Evolutionary conservation across 1,140 invertebrate species (phyloP).

Genomic region (Pseudomyrmex sp.): DNA sequence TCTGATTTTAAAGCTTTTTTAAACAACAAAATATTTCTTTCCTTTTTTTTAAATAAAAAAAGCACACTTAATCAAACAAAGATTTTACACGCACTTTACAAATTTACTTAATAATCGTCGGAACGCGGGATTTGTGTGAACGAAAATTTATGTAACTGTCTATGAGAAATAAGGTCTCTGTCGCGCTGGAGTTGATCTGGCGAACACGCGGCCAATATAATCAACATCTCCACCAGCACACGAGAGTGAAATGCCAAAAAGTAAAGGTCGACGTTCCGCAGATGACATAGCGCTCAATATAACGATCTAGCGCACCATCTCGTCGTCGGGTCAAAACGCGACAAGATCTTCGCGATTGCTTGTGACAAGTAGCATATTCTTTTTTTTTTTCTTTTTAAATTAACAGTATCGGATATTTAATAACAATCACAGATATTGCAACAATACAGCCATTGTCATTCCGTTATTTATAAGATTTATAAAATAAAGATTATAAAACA

Average conservation of each 20-base stretch:
- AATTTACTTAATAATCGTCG: background rate
- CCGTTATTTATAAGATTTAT: background rate
- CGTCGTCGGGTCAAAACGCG: background rate
- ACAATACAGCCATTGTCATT: background rate
- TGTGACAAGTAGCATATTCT: background rate
- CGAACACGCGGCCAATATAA: constrained; percentile 40
- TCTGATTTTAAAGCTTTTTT: too few species aligned
- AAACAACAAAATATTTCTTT: too few species aligned
- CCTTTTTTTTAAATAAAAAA: too few species aligned
- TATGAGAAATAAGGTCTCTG: constrained; percentile 42
- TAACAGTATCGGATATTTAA: background rate
- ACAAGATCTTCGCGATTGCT: background rate
- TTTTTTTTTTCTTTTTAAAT: background rate
- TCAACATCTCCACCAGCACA: constrained; percentile 19
- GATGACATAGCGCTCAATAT: constrained; percentile 7
- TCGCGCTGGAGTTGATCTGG: constrained; percentile 28
- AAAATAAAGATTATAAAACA: background rate
- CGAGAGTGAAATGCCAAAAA: constrained; percentile 51
- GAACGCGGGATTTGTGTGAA: constrained; percentile 1
- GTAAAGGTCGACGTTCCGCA: constrained; percentile 51
- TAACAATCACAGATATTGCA: too few species aligned
- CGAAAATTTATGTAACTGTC: constrained; percentile 17
- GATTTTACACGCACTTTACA: background rate
- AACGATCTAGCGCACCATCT: constrained; percentile 31
- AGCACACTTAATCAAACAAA: background rate